Base-by-base conservation (phyloP, 2,797 vertebrate species). In the Thamnophis elegans region DNA sequence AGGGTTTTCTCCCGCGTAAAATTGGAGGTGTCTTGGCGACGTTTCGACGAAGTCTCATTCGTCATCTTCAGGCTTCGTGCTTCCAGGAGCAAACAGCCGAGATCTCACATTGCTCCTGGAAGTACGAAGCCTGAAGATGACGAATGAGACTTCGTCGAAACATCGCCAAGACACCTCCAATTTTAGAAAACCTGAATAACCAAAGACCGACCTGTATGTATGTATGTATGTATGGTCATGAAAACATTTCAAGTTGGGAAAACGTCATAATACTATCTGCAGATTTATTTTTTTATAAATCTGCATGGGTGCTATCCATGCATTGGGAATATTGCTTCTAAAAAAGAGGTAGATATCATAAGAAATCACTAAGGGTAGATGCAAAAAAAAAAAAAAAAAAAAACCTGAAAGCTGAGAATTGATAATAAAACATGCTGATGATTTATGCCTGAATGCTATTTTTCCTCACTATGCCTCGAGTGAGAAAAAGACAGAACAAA, bases 401-500 rank as follows among this genome's bases (percentile, higher is more conserved):
- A 91, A 5, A n/a, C 36, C 92, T 93, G 82, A 11, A 92, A 94
- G 18, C 88, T 36, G 58, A 56, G 16, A 93, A 96, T 91, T 96
- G 89, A 94, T 97, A 91, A 13, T 96, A 73, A 54, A 89, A 85
- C 4, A 28, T 1, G 51, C 42, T 95, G 91, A 92, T 97, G 97
- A 94, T 96, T 96, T 62, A 96, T 96, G n/a, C 95, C 96, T 89
- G 96, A 97, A 95, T 82, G 93, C 53, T 58, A 89, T 95, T 93
- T 95, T 62, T 78, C 93, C 94, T 97, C 94, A 96, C 94, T 94
- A 93, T 89, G 95, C 91, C 94, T 16, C 90, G 93, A 95, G 92
- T 95, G 85, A 90, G 87, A 94, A 95, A 94, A 36, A 89, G 28
- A 58, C 91, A 47, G 90, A 91, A 18, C 91, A 42, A 25, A 87